phyloP scores from a whole-genome alignment of 2,797 vertebrate species.

The Coccyzus lansbergi region DNA sequence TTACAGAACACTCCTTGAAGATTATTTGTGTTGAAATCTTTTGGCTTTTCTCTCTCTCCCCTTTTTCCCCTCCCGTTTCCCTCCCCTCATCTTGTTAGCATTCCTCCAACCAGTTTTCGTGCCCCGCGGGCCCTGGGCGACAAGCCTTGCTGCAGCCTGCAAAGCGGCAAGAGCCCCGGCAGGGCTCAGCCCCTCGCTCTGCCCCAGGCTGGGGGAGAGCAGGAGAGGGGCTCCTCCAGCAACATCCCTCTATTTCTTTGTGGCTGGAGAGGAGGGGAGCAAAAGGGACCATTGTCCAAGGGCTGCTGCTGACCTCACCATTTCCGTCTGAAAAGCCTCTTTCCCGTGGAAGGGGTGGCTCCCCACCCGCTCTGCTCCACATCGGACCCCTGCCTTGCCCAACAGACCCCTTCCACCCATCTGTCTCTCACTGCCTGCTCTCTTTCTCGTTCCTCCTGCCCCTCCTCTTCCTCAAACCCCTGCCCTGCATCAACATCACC shows the following conservation, averaged over 20 bases:
- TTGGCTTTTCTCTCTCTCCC: conserved; percentile 24
- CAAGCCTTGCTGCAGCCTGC: neutral
- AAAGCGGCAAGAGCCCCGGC: neutral
- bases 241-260: neutral
- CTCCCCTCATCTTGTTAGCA: neutral
- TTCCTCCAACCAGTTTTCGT: conserved; percentile 48
- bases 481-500: neutral
- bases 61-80: fast-evolving
- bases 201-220: neutral
- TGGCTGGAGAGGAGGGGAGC: neutral
- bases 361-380: fast-evolving
- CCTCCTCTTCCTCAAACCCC: neutral
- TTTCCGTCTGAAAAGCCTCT: conserved; percentile 70
- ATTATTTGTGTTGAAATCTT: conserved; percentile 73
- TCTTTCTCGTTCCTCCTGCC: neutral
- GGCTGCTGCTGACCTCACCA: conserved; percentile 41
- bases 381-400: neutral
- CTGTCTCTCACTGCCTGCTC: neutral
- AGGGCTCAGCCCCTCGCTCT: neutral
- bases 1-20: conserved; percentile 74
- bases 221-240: neutral
- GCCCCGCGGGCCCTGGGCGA: neutral
- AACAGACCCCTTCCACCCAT: neutral
- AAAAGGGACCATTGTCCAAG: conserved; percentile 29
- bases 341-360: conserved; percentile 1